Percentiles rank a stretch among this genome's conserved stretches.
Conservation (phyloP, 2,113 vertebrate genomes). For the Manacus vitellinus region DNA sequence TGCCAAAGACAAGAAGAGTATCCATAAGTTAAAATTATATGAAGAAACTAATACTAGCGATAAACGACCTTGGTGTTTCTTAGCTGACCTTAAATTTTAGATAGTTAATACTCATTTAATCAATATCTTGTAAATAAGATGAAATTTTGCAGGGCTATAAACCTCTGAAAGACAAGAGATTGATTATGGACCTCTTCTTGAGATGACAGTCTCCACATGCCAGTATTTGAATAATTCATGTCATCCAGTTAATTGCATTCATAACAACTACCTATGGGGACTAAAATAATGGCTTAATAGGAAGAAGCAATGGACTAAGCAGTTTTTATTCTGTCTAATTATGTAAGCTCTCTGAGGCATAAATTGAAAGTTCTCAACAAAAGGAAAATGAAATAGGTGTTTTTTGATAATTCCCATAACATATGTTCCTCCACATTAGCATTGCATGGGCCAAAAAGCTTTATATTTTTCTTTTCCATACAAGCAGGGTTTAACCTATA, state of each 20-base stretch:
- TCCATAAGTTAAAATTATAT: not conserved
- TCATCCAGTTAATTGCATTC: slow-evolving; percentile 22
- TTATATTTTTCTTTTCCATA: not conserved
- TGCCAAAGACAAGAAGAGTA: not conserved
- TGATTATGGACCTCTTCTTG: slow-evolving; percentile 5
- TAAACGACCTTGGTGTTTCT: not conserved
- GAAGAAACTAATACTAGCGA: not conserved
- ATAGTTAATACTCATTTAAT: not conserved
- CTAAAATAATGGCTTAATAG: slow-evolving; percentile 57
- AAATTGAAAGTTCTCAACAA: slow-evolving; percentile 33
- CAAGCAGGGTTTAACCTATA: not conserved
- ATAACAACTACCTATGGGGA: slow-evolving; percentile 27
- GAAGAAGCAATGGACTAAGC: slow-evolving; percentile 44
- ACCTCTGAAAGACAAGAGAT: not conserved
- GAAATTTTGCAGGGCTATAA: not conserved
- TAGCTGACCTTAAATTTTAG: not conserved
- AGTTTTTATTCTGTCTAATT: slow-evolving; percentile 42
- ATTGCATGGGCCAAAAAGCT: not conserved
- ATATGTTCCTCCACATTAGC: not conserved
- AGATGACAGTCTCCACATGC: not conserved
- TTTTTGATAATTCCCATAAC: not conserved
- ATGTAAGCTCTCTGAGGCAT: slow-evolving; percentile 37
- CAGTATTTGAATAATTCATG: slow-evolving; percentile 47
- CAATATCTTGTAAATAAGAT: slow-evolving; percentile 13
- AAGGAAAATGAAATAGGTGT: not conserved